Evolutionary conservation across 2,888 invertebrate genomes (phyloP), one percentile per base, ranked within the genome.

Genomic region (Agrochola lota): DNA sequence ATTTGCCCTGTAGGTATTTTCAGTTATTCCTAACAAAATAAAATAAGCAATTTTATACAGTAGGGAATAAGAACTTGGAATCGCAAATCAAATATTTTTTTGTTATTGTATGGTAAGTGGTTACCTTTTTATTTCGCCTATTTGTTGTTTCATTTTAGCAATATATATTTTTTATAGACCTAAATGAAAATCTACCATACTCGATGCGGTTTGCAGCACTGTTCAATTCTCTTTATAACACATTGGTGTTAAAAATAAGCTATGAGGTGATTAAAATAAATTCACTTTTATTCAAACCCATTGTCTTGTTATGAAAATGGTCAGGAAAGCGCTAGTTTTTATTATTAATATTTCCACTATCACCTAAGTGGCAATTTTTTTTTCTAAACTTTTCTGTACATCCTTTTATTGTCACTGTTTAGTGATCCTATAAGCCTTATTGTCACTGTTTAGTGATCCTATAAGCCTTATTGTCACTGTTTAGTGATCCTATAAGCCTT

Each of bases 1-100:
- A 90, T 91, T 91, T 73, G 71, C 69, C 72, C 52, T 57, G 59
- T 81, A 63, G 63, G 66, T 81, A 77, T 74, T 78, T 75, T 62
- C 52, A 71, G 64, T 82, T 69, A 79, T 85, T 71, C 66, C 57
- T 69, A 78, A 46, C 17, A 40, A 69, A 73, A 62, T 70, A 72
- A 84, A 84, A 86, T 79, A 84, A 84, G 81, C 86, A 88, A 82
- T 79, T 74, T 82, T 72, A 68, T 77, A 71, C 55, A 75, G 62
- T 63, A 40, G 23, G 7, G n/a, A 68, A 62, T 63, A 57, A 77
- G 71, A 85, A 75, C 77, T 77, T 86, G 73, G 49, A 84, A 77
- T 72, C 57, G 40, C 46, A 83, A 85, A 79, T 71, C 60, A 85
- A 80, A 72, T 86, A 15, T 26, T 40, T 30, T 77, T 74, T 59